Conservation (phyloP, 2,888 invertebrate genomes). For the Drosophila borborema region DNA sequence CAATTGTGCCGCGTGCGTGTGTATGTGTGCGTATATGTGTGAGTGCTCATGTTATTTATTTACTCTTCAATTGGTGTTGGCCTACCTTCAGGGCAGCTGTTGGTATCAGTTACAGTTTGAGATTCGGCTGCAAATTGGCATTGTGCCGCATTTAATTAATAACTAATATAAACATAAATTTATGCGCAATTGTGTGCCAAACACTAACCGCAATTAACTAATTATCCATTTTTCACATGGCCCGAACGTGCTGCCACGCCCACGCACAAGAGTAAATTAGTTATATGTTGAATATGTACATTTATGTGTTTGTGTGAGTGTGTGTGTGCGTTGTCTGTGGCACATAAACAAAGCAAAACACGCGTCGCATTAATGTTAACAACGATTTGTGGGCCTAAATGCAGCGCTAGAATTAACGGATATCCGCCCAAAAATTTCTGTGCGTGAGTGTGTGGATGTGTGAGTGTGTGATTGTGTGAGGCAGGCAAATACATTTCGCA, state of each 20-base stretch:
- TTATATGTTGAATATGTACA: slow-evolving; percentile 13
- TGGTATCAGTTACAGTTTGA: slow-evolving; percentile 21
- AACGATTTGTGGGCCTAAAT: slow-evolving; percentile 50
- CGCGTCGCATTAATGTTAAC: slow-evolving; percentile 72
- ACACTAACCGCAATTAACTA: slow-evolving; percentile 74
- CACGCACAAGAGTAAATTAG: slow-evolving; percentile 49
- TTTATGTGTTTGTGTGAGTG: slow-evolving; percentile 21
- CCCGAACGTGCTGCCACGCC: slow-evolving; percentile 42
- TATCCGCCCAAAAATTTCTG: slow-evolving; percentile 52
- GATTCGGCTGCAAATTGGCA: slow-evolving; percentile 7
- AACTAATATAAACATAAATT: slow-evolving; percentile 65
- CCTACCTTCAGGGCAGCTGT: not conserved
- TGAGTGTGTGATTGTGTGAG: slow-evolving; percentile 7
- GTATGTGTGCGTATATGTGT: not conserved
- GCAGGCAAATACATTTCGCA: slow-evolving; percentile 70
- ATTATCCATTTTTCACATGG: slow-evolving; percentile 78
- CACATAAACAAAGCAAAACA: slow-evolving; percentile 72
- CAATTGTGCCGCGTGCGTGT: not conserved
- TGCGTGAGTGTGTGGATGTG: slow-evolving; percentile 10
- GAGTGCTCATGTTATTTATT: slow-evolving; percentile 1
- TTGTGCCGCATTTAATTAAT: slow-evolving; percentile 70
- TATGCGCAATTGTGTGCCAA: slow-evolving; percentile 43
- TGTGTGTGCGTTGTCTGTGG: slow-evolving; percentile 24
- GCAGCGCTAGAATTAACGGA: slow-evolving; percentile 60
- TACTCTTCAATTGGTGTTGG: not conserved